Evolutionary conservation across 2,888 invertebrate genomes (phyloP).

Genomic region (Caenorhabditis wallacei): DNA sequence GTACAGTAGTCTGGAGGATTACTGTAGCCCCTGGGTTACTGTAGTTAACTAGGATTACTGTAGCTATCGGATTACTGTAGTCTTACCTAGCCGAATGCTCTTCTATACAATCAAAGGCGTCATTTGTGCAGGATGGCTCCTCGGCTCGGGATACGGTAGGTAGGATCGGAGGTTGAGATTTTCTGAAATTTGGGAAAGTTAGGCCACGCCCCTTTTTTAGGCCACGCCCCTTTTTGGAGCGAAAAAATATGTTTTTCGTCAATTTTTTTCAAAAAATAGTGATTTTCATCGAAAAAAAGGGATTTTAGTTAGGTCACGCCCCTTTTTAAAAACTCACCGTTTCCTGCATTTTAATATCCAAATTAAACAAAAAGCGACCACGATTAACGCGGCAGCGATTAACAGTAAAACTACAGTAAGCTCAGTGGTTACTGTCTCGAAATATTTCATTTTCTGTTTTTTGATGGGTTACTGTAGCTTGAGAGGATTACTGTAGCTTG

Average conservation of each 20-base stretch:
- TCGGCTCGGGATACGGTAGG: slow-evolving; percentile 48
- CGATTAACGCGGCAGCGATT: slow-evolving; percentile 55
- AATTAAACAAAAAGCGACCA: slow-evolving; percentile 57
- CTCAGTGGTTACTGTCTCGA: slow-evolving; percentile 42
- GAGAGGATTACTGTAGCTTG: too few species aligned
- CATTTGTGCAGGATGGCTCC: slow-evolving; percentile 64
- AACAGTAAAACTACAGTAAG: slow-evolving; percentile 55
- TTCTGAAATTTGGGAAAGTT: slow-evolving; percentile 2
- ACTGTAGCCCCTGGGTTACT: too few species aligned
- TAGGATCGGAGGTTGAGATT: slow-evolving; percentile 53
- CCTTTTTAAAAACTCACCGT: too few species aligned
- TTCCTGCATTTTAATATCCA: slow-evolving; percentile 58
- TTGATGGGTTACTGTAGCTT: too few species aligned
- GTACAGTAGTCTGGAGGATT: too few species aligned
- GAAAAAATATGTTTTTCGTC: neutral
- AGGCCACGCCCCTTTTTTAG: too few species aligned
- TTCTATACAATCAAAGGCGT: slow-evolving; percentile 66
- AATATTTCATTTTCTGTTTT: slow-evolving; percentile 31
- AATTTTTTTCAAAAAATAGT: neutral
- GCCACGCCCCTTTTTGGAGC: too few species aligned
- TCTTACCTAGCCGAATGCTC: slow-evolving; percentile 58
- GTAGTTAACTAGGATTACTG: too few species aligned
- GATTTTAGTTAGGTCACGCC: too few species aligned
- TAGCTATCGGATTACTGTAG: too few species aligned
- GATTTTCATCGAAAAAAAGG: too few species aligned